Evolutionary conservation across 2,888 invertebrate genomes (phyloP).

Genomic region (Idaea biselata): DNA sequence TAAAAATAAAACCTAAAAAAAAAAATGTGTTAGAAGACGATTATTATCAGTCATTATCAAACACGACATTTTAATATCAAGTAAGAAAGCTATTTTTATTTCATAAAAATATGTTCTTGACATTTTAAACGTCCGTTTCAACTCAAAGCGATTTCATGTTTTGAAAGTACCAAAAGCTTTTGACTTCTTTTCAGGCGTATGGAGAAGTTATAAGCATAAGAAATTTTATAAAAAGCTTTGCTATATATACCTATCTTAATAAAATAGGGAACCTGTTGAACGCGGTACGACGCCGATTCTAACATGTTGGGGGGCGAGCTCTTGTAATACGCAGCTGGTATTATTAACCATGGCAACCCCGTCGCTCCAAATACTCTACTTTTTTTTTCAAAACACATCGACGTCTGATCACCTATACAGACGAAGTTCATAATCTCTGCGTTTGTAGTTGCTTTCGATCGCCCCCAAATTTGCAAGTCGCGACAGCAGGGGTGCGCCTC

Average conservation of each 20-base stretch:
- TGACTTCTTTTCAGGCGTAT: slow-evolving; percentile 44
- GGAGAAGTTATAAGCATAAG: slow-evolving; percentile 41
- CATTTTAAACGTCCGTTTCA: slow-evolving; percentile 33
- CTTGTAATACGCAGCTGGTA: slow-evolving; percentile 49
- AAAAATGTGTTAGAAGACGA: no score
- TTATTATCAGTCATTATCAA: not conserved
- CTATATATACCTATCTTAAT: slow-evolving; percentile 22
- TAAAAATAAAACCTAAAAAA: no score
- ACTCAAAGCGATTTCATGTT: slow-evolving; percentile 46
- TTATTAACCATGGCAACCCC: slow-evolving; percentile 76
- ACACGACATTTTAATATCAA: not conserved
- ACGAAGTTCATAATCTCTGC: slow-evolving; percentile 68
- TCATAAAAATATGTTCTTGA: slow-evolving; percentile 26
- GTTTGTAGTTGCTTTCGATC: slow-evolving; percentile 50
- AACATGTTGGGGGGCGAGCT: slow-evolving; percentile 45
- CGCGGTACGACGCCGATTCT: slow-evolving; percentile 38
- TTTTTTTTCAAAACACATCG: slow-evolving; percentile 63
- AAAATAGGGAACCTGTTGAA: slow-evolving; percentile 63
- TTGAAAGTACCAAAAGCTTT: slow-evolving; percentile 41
- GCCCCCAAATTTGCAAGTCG: slow-evolving; percentile 73
- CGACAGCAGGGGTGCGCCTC: slow-evolving; percentile 60
- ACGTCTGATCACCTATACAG: slow-evolving; percentile 74
- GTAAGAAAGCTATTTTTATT: slow-evolving; percentile 16
- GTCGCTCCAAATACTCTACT: slow-evolving; percentile 56
- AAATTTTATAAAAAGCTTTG: slow-evolving; percentile 55